A percentile compares a stretch with the other conserved stretches of the same genome.
These are phyloP conservation scores for Calameuta pallipes DNA, from an alignment of 2,888 invertebrate species.

Conservation along the genomic window DNA sequence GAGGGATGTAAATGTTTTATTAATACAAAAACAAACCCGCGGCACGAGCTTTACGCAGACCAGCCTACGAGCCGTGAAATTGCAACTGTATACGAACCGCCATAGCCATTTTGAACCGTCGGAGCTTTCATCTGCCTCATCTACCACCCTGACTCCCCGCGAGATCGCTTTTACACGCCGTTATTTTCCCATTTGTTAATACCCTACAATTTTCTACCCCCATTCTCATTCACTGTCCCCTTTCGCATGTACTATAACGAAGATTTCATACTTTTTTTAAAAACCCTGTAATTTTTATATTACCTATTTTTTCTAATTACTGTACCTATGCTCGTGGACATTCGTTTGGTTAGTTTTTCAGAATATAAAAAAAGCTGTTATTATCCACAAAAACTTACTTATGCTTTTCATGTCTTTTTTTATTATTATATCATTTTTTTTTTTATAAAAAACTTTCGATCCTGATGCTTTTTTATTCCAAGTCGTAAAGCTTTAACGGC, in stretches of 20 bases:
- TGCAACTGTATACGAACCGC: neutral
- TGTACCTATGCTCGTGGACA: neutral
- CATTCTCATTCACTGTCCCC: neutral
- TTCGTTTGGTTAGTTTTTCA: neutral
- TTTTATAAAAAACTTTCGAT: neutral
- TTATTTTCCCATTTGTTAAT: neutral
- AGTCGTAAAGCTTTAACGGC: neutral
- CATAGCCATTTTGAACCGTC: neutral
- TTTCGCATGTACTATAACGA: neutral
- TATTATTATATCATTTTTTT: neutral
- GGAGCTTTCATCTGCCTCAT: neutral
- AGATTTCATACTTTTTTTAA: neutral
- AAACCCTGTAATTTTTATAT: neutral
- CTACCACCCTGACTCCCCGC: neutral
- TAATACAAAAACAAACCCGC: conserved; percentile 15
- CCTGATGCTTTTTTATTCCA: neutral
- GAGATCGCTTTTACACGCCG: neutral
- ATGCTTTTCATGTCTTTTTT: neutral
- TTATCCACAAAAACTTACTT: neutral
- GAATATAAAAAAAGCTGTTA: neutral
- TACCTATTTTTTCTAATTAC: too few relatives aligned
- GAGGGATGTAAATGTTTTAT: conserved; percentile 15
- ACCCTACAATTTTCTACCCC: neutral
- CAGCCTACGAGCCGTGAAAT: neutral
- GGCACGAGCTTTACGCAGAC: neutral